Conservation (phyloP, 2,113 vertebrate species). For the Diphyllodes magnificus region DNA sequence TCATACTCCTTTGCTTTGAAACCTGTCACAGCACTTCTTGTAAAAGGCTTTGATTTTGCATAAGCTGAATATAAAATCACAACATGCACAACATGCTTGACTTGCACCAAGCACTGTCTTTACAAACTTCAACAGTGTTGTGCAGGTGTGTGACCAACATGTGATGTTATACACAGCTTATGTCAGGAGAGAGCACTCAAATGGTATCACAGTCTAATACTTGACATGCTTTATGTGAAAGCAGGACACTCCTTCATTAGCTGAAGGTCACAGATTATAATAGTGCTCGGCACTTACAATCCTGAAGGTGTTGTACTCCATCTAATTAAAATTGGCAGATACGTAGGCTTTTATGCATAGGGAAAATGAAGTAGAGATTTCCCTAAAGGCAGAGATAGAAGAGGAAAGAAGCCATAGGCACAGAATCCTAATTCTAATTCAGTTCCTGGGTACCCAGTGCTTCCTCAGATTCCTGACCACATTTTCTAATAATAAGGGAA, state of each 20-base stretch:
- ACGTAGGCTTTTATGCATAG: not conserved
- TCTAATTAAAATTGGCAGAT: conserved; percentile 25
- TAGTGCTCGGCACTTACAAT: not conserved
- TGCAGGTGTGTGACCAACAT: not conserved
- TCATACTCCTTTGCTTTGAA: not conserved
- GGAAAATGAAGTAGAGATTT: conserved; percentile 9
- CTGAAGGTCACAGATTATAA: conserved; percentile 38
- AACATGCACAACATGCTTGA: not conserved
- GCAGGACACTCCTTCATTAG: conserved; percentile 13
- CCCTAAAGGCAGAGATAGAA: conserved; percentile 3
- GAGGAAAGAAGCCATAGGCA: not conserved
- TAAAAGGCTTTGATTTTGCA: not conserved
- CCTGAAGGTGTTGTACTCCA: conserved; percentile 4
- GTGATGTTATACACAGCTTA: not conserved
- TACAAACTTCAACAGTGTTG: accelerated
- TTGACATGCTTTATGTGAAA: not conserved
- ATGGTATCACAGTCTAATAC: not conserved
- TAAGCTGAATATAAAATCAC: not conserved
- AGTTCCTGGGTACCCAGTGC: not conserved
- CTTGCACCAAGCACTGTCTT: not conserved
- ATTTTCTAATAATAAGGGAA: not conserved
- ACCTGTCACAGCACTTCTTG: not conserved
- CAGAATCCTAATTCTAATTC: conserved; percentile 4
- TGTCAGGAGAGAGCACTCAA: not conserved
- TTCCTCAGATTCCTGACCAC: not conserved